These are phyloP conservation scores for Spea multiplicata DNA, from an alignment of 2,113 vertebrate species.

Conservation along the genomic window DNA sequence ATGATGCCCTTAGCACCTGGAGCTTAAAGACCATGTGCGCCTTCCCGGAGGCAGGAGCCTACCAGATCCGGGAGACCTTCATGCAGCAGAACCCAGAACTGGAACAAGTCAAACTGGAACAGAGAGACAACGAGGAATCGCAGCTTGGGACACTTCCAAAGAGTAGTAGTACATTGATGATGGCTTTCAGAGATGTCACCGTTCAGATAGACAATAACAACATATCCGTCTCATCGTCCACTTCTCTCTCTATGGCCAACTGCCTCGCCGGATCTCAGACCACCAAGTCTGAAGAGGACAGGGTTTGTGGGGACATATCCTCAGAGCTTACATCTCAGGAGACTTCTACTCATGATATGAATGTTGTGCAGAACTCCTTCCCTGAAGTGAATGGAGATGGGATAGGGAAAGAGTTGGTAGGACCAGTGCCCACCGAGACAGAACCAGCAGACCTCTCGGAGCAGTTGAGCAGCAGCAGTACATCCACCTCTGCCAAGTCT, in stretches of 20 bases:
- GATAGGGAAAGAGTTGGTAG: conserved; percentile 59
- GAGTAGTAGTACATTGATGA: conserved; percentile 91
- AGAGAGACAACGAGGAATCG: conserved; percentile 68
- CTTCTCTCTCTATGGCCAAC: conserved; percentile 85
- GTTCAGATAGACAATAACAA: conserved; percentile 96
- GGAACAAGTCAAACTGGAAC: conserved; percentile 71
- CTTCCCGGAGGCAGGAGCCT: conserved; percentile 76
- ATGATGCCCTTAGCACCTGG: conserved; percentile 95
- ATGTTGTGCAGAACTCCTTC: conserved; percentile 50
- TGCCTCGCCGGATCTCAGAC: conserved; percentile 64
- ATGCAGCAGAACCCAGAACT: conserved; percentile 61
- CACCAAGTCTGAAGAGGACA: conserved; percentile 53
- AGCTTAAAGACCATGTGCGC: conserved; percentile 94
- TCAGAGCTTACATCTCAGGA: conserved; percentile 51
- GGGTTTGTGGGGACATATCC: conserved; percentile 49
- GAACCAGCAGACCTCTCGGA: conserved; percentile 77
- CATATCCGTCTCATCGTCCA: conserved; percentile 91
- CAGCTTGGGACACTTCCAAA: conserved; percentile 72
- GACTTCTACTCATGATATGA: conserved; percentile 33
- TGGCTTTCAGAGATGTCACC: conserved; percentile 96
- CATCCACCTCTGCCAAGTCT: conserved; percentile 80
- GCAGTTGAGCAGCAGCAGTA: conserved; percentile 81
- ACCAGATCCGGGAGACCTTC: conserved; percentile 88
- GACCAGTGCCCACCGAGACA: conserved; percentile 54
- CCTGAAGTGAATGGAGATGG: conserved; percentile 52